Conservation (phyloP, 2,888 invertebrate genomes). For the Odontothrips loti region DNA sequence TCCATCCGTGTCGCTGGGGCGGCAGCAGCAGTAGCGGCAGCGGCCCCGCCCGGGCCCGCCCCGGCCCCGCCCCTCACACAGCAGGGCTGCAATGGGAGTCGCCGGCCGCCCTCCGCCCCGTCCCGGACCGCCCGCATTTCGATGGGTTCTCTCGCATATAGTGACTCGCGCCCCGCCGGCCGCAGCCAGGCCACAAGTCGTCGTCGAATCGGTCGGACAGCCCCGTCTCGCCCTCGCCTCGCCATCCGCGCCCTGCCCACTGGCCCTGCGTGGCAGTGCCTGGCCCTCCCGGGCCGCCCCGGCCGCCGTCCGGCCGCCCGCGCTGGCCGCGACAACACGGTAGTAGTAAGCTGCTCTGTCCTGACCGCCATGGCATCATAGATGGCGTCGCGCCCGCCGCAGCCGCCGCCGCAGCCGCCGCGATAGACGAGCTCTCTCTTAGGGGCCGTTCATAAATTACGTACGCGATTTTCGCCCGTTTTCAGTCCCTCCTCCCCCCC, state of each 20-base stretch:
- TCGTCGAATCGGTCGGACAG: neutral
- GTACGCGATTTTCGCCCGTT: too few relatives aligned
- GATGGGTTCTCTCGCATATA: neutral
- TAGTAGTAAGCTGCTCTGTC: too few relatives aligned
- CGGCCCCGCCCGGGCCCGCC: constrained; percentile 17
- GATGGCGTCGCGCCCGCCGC: too few relatives aligned
- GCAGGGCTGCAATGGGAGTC: too few relatives aligned
- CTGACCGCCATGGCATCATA: too few relatives aligned
- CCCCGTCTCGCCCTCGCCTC: neutral
- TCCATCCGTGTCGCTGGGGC: too few relatives aligned
- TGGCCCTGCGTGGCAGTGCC: neutral
- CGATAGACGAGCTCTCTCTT: too few relatives aligned
- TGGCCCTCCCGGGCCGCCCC: neutral
- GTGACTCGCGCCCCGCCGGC: neutral
- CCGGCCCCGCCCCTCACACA: neutral
- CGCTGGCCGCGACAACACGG: neutral
- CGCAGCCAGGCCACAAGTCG: neutral
- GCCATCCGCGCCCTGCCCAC: neutral
- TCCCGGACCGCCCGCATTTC: neutral
- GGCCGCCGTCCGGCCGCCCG: neutral
- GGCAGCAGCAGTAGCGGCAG: neutral
- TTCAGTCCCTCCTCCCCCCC: too few relatives aligned
- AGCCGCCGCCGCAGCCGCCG: too few relatives aligned
- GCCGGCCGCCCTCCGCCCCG: neutral
- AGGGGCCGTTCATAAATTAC: too few relatives aligned